A percentile compares a stretch with the other conserved stretches of the same genome.
phyloP scores from a whole-genome alignment of 2,888 invertebrate genomes.

The Parasteatoda lunata region DNA sequence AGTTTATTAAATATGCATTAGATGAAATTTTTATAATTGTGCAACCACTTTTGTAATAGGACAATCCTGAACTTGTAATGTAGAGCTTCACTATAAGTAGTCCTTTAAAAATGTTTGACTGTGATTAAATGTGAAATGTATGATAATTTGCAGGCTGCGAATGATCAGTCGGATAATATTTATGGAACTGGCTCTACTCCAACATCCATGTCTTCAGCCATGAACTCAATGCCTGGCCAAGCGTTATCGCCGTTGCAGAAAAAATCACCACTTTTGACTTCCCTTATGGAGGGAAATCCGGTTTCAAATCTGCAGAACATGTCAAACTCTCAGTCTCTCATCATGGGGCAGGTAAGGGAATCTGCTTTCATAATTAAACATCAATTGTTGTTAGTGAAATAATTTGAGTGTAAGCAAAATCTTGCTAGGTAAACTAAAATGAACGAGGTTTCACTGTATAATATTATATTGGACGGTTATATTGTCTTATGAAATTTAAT shows the following conservation, averaged over 20 bases:
- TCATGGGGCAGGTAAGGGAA: slow-evolving; percentile 61
- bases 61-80: no score
- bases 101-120: no score
- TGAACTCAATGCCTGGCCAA: slow-evolving; percentile 70
- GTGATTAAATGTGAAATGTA: no score
- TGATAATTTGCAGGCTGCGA: slow-evolving; percentile 48
- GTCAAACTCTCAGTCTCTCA: slow-evolving; percentile 47
- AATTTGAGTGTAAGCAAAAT: background rate
- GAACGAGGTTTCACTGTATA: no score
- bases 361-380: background rate
- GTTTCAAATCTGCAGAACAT: slow-evolving; percentile 37
- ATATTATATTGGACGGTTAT: no score
- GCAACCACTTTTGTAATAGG: no score
- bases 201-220: slow-evolving; percentile 33
- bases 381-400: background rate
- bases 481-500: no score
- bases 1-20: no score
- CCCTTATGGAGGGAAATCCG: slow-evolving; percentile 74
- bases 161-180: slow-evolving; percentile 62
- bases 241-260: slow-evolving; percentile 75
- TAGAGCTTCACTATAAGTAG: no score
- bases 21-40: no score
- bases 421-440: no score
- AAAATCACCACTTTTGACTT: slow-evolving; percentile 76
- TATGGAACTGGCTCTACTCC: slow-evolving; percentile 41